phyloP scores from a whole-genome alignment of 2,888 invertebrate genomes.

The Synanthedon tipuliformis region DNA sequence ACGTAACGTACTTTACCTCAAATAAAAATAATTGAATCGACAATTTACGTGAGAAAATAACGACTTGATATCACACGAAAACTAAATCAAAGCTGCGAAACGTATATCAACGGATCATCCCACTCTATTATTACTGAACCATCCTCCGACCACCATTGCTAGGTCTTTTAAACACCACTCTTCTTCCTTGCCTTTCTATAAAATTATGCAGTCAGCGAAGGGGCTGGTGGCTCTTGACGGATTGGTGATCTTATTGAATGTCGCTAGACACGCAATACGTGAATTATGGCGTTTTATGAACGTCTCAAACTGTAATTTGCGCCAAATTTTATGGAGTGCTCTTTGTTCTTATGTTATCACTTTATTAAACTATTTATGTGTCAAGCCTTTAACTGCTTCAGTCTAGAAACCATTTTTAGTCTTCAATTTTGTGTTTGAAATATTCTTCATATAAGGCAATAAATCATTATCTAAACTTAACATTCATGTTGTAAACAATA shows the following conservation, averaged over 20 bases:
- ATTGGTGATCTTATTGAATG: conserved; percentile 1
- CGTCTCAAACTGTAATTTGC: conserved; percentile 18
- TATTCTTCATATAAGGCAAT: too few relatives aligned
- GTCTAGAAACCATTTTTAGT: too few relatives aligned
- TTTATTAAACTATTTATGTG: conserved; percentile 1
- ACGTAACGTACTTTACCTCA: too few relatives aligned
- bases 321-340: conserved; percentile 5
- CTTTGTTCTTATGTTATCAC: conserved; percentile 2
- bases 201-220: conserved; percentile 3
- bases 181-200: neutral
- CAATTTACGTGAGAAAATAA: neutral
- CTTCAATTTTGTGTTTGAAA: too few relatives aligned
- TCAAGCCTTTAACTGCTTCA: neutral
- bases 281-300: conserved; percentile 46
- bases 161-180: conserved; percentile 10
- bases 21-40: neutral
- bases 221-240: neutral
- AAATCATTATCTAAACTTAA: too few relatives aligned
- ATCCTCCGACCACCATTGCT: conserved; percentile 11
- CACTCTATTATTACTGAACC: conserved; percentile 17
- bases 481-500: too few relatives aligned
- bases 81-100: conserved; percentile 16
- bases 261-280: conserved; percentile 46
- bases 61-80: conserved; percentile 1
- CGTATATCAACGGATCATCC: conserved; percentile 14